phyloP scores from a whole-genome alignment of 2,113 vertebrate species.

The Vidua chalybeata region DNA sequence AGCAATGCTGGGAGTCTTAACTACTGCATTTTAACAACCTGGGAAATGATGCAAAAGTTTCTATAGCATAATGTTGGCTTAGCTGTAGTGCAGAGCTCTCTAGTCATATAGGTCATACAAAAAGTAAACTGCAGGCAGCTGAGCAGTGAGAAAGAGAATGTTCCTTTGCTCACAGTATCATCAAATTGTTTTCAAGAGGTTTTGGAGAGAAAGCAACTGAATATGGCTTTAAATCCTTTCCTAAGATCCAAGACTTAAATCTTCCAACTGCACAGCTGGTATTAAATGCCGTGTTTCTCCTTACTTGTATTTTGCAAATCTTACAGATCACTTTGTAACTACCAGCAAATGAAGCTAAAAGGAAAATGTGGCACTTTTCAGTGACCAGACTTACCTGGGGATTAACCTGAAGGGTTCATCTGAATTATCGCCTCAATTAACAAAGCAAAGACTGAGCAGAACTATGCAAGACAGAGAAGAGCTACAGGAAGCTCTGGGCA shows the following conservation, averaged over 20 bases:
- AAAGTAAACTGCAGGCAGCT: conserved; percentile 6
- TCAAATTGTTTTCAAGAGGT: not conserved
- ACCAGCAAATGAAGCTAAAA: not conserved
- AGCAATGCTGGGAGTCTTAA: conserved; percentile 3
- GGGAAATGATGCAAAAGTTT: conserved; percentile 25
- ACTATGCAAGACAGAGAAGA: not conserved
- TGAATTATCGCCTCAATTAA: not conserved
- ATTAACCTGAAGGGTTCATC: not conserved
- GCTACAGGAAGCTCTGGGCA: not conserved
- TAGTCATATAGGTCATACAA: not conserved
- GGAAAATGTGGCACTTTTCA: not conserved
- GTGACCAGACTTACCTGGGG: not conserved
- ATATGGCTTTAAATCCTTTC: not conserved
- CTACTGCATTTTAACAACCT: not conserved
- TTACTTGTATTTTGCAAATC: not conserved
- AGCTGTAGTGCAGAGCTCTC: not conserved
- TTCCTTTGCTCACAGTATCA: not conserved
- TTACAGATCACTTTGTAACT: not conserved
- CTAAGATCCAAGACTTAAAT: not conserved
- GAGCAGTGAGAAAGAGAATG: not conserved
- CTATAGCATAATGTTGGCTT: not conserved
- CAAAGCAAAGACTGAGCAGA: not conserved
- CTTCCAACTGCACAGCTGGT: not conserved
- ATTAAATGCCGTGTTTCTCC: not conserved
- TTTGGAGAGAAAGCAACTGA: not conserved